A percentile compares a stretch with the other conserved stretches of the same genome.
Evolutionary conservation across 1,140 invertebrate species (phyloP).

Genomic region (Lepidurus couesii): DNA sequence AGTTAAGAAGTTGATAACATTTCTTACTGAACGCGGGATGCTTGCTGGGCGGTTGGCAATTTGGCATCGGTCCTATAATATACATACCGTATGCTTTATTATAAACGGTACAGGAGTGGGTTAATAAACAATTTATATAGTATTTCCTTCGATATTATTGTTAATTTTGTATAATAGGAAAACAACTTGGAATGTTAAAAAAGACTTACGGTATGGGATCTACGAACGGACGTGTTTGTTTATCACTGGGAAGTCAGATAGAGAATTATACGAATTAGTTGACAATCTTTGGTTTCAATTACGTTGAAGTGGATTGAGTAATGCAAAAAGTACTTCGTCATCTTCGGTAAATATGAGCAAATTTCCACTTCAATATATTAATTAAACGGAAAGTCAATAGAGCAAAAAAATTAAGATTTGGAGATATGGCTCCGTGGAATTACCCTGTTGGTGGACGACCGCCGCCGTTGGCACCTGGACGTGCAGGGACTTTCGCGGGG

Average conservation of each 20-base stretch:
- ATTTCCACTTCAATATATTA: too few relatives aligned
- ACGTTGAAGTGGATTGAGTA: too few relatives aligned
- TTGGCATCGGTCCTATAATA: not conserved
- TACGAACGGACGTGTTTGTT: not conserved
- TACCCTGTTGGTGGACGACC: not conserved
- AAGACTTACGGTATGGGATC: not conserved
- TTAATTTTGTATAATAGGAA: too few relatives aligned
- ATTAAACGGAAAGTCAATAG: too few relatives aligned
- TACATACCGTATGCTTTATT: not conserved
- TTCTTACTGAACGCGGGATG: not conserved
- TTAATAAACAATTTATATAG: too few relatives aligned
- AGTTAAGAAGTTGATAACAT: not conserved
- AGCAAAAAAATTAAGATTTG: too few relatives aligned
- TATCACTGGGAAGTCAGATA: not conserved
- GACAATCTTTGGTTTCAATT: too few relatives aligned
- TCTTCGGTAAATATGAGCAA: too few relatives aligned
- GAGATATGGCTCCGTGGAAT: too few relatives aligned
- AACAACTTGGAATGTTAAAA: not conserved
- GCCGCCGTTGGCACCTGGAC: constrained; percentile 4
- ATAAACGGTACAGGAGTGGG: not conserved
- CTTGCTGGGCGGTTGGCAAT: not conserved
- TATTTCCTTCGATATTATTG: too few relatives aligned
- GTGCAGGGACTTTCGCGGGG: not conserved
- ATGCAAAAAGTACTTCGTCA: too few relatives aligned
- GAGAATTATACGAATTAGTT: too few relatives aligned